A percentile compares a stretch with the other conserved stretches of the same genome.
These are phyloP conservation scores for Latrodectus elegans DNA, from an alignment of 2,888 invertebrate genomes.

Conservation along the genomic window DNA sequence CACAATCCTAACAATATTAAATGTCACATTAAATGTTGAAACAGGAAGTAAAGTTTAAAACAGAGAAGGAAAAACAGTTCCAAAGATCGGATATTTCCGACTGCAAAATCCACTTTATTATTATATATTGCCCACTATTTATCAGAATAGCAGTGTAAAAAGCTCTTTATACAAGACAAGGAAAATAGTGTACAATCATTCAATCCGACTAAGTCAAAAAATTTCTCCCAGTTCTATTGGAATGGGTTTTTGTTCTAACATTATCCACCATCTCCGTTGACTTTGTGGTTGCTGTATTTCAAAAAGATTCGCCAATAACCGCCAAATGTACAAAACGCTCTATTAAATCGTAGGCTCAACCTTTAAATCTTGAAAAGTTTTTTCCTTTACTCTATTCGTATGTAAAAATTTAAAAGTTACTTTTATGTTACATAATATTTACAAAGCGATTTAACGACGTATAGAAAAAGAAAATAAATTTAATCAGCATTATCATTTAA, in stretches of 20 bases:
- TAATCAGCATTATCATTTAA: no score
- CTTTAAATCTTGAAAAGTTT: no score
- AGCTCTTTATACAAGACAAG: constrained; percentile 27
- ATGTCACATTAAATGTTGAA: no score
- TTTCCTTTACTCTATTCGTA: no score
- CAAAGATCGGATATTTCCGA: neutral
- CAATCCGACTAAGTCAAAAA: constrained; percentile 54
- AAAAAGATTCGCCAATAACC: no score
- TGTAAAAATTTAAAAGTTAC: no score
- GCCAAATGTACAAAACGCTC: no score
- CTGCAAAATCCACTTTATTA: constrained; percentile 60
- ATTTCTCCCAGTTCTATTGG: constrained; percentile 14
- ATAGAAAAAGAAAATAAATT: no score
- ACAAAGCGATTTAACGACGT: no score
- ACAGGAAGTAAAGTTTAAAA: neutral
- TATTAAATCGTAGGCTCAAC: no score
- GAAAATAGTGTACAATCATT: constrained; percentile 30
- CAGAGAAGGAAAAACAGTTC: neutral
- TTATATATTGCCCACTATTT: constrained; percentile 59
- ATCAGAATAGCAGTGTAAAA: constrained; percentile 50
- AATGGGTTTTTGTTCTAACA: constrained; percentile 44
- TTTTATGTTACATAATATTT: no score
- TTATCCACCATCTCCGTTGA: constrained; percentile 20
- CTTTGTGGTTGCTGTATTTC: neutral
- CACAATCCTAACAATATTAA: no score